Percentiles rank a stretch among this genome's conserved stretches.
Conservation (phyloP, 2,797 vertebrate species). For the Spheniscus humboldti region DNA sequence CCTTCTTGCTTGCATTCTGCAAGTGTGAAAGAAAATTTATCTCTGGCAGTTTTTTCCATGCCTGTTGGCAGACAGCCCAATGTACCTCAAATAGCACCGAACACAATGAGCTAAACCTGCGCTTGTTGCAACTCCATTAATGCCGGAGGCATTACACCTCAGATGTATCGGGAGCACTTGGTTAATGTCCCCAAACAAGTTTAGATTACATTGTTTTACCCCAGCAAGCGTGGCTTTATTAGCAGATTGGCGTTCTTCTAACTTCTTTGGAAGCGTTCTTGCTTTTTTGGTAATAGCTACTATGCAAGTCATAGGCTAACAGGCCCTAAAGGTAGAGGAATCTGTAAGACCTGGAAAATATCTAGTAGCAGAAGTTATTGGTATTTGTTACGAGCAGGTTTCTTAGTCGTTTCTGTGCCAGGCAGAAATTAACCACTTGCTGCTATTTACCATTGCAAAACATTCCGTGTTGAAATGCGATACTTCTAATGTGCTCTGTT, state of each 20-base stretch:
- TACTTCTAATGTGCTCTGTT: neutral
- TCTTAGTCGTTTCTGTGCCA: neutral
- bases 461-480: neutral
- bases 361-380: neutral
- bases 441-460: neutral
- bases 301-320: neutral
- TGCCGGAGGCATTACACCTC: neutral
- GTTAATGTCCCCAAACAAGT: neutral
- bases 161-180: neutral
- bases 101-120: neutral
- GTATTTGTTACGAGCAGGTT: neutral
- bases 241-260: neutral
- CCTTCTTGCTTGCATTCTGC: neutral
- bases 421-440: neutral
- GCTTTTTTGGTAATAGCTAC: neutral
- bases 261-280: neutral
- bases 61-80: slow-evolving; percentile 5
- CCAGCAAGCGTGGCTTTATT: neutral
- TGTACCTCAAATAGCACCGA: neutral
- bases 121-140: neutral
- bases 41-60: neutral
- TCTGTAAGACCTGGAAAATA: neutral
- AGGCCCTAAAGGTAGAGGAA: neutral
- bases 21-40: neutral
- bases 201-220: neutral